Base-by-base conservation (phyloP, 2,888 invertebrate genomes). In the Mythimna lalbum region DNA sequence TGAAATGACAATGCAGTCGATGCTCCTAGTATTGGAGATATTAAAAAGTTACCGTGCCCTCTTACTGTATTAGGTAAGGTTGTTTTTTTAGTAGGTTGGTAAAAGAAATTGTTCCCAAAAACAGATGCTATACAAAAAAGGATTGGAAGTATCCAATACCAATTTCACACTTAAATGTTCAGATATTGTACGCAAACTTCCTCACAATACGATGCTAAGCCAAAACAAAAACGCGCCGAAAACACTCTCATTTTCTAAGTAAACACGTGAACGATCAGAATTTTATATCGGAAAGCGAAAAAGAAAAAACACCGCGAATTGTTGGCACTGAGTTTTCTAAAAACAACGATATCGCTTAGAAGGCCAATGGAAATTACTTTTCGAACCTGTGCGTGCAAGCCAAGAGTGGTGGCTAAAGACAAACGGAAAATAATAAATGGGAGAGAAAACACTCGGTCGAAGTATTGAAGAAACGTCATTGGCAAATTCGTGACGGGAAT, bases 361-460 rank as follows among this genome's bases (percentile, higher is more conserved):
- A 86, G 77, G 81, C 83, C 87, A 83, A 87, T 88, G 86, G 85
- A 90, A 90, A 90, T 90, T 88, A 88, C 86, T 89, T 90, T 85
- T 64, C 75, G 75, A 88, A 87, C 80, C 85, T 83, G 82, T 70
- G 73, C 78, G 62, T 80, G 55, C 31, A 55, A 82, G 76, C 84
- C 80, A 82, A 82, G 80, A 86, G 83, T 69, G 72, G 82, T 78
- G 66, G 83, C 81, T 80, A 79, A 87, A 85, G 86, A 87, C 87
- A 86, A 89, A 86, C 82, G 85, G 82, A 82, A 88, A 89, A 89
- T 87, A 87, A 89, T 86, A 87, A 89, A 87, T 85, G 82, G 72
- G 63, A 82, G 71, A 84, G 82, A 81, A 85, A 89, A 85, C 69
- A 78, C 73, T 81, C 71, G 56, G 76, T 68, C 63, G 74, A 78